Conservation (phyloP, 2,797 vertebrate species). For the Argya squamiceps region DNA sequence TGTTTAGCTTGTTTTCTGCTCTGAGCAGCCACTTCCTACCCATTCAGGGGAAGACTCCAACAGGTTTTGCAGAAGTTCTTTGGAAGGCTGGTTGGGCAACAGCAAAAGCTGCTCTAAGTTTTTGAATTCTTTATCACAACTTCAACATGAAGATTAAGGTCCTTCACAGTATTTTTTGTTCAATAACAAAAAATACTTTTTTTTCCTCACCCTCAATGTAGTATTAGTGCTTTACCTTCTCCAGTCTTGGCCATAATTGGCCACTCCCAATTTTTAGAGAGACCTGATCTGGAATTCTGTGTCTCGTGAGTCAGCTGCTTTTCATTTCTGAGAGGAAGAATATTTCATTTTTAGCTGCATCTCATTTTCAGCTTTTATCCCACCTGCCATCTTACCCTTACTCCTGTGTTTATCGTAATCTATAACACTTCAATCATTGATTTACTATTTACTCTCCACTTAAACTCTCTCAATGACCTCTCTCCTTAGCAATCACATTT, state of each 20-base stretch:
- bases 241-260: not conserved
- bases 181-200: too few relatives aligned
- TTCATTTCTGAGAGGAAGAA: not conserved
- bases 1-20: too few relatives aligned
- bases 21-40: too few relatives aligned
- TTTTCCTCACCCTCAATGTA: too few relatives aligned
- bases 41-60: too few relatives aligned
- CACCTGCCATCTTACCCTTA: not conserved
- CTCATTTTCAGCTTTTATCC: not conserved
- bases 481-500: not conserved
- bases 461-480: not conserved
- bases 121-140: too few relatives aligned
- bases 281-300: not conserved
- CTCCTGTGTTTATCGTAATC: not conserved
- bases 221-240: not conserved
- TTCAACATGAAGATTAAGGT: too few relatives aligned
- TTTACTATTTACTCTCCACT: not conserved
- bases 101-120: too few relatives aligned
- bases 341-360: not conserved
- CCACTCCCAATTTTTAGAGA: not conserved
- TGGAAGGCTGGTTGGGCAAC: too few relatives aligned
- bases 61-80: too few relatives aligned
- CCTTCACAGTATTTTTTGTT: too few relatives aligned
- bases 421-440: not conserved
- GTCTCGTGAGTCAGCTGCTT: not conserved